These are phyloP conservation scores for Gymnorhina tibicen DNA, from an alignment of 2,113 vertebrate species.

Conservation along the genomic window DNA sequence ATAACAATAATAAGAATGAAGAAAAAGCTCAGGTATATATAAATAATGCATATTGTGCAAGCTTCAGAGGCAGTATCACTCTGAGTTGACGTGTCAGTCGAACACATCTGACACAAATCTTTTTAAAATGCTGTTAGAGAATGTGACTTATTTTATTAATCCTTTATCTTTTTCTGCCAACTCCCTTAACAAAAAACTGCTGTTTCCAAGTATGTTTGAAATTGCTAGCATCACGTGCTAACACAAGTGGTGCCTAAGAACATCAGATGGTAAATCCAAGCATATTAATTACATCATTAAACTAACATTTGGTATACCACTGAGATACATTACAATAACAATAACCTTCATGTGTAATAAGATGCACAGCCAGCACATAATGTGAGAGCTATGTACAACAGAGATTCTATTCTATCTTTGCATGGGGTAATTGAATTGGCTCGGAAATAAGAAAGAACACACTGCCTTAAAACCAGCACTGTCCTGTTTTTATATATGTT, in stretches of 20 bases:
- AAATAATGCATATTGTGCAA: not conserved
- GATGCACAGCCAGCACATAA: constrained; percentile 20
- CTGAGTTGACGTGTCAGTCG: not conserved
- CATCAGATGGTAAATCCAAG: constrained; percentile 68
- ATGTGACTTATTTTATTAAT: constrained; percentile 11
- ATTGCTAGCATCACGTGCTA: constrained; percentile 6
- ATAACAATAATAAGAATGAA: not conserved
- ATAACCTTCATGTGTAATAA: constrained; percentile 67
- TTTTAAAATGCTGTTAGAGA: constrained; percentile 17
- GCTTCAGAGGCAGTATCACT: constrained; percentile 18
- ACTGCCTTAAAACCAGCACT: constrained; percentile 29
- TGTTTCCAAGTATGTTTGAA: constrained; percentile 20
- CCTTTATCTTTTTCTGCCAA: constrained; percentile 25
- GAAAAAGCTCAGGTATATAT: not conserved
- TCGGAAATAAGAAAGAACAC: constrained; percentile 13
- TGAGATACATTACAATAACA: constrained; percentile 68
- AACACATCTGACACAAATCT: not conserved
- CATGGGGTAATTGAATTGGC: constrained; percentile 37
- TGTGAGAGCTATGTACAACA: not conserved
- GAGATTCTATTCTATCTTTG: not conserved
- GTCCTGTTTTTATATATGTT: not conserved
- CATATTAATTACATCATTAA: constrained; percentile 74
- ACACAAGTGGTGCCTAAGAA: constrained; percentile 50
- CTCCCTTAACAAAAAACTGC: constrained; percentile 23
- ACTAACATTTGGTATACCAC: constrained; percentile 62